Evolutionary conservation across 2,888 invertebrate genomes (phyloP), one percentile per base, ranked within the genome.

Genomic region (Ceriagrion tenellum): DNA sequence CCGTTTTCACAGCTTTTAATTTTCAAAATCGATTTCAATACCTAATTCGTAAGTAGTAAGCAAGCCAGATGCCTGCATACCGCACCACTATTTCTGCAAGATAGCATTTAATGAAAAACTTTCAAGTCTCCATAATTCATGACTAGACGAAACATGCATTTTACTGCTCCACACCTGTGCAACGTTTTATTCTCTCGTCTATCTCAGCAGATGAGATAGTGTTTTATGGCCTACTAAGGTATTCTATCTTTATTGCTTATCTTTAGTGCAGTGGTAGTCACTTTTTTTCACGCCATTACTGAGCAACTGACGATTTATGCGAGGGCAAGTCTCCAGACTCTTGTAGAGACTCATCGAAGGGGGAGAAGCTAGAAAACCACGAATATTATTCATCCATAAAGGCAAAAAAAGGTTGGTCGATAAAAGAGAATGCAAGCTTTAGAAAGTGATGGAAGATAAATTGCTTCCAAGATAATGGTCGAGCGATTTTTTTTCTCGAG

Each of bases 401-500:
- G 18, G 35, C 30, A 35, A 81, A 81, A 74, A 81, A 81, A 81
- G 13, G 69, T 18, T 35, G 35, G 30, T 13, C 81, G 35, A 30
- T 35, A 81, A 81, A 81, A 30, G 81, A 35, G 81, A 81, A 35
- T 35, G 81, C 81, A 81, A 81, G 81, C 81, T 81, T 35, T 81
- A 81, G 81, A 81, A 81, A 81, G 81, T 81, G 81, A 81, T 81
- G 81, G 81, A 81, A 35, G 81, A 81, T 81, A 81, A 81, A 81
- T 81, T 81, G 81, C 81, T 35, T 13, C 81, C 81, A 35, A 81
- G 35, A 35, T 81, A 81, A 81, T 81, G 81, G 81, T 81, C 4
- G 81, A 35, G n/a, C 81, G 35, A 81, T 35, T 81, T 81, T 69
- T 69, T 81, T 81, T 81, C 30, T 6, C 26, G 81, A 35, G 81